Base-by-base conservation (phyloP, 2,888 invertebrate species). In the Hydriomena furcata region DNA sequence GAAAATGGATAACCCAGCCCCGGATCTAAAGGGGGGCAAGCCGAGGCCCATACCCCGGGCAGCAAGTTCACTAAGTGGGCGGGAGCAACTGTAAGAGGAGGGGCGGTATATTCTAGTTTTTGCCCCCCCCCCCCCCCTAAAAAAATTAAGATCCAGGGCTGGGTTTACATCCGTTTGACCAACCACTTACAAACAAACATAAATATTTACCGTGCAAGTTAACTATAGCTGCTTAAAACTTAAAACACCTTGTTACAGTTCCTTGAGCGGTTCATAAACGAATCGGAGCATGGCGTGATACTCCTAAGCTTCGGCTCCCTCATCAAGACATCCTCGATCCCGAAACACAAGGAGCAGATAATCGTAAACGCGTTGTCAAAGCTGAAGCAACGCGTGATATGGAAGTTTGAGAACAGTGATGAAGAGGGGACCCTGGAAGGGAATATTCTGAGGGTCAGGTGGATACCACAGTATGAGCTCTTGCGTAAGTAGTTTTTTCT, bases 261-360 rank as follows among this genome's bases (percentile, higher is more conserved):
- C 52, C 82, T 96, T 10, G 91, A 93, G 44, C 80, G 88, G 27
- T 95, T 94, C 76, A 82, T 96, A 35, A 93, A 93, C 73, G 92
- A 92, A 36, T 93, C 95, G 0, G 76, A 88, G 1, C 87, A 94
- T 21, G 95, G 95, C 1, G 94, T 95, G 7, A 89, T 96, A 35
- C 92, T 94, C 57, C 94, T 96, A 68, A 95, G 94, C 68, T 92
- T 96, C 81, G 96, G 96, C 0, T 96, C 96, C 0, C 92, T 95
- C 83, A 91, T 96, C 62, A 94, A 93, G 68, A 91, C 93, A 0
- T 91, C 94, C 0, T 92, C 93, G 0, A 91, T 96, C 60, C 92
- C 94, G 0, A 81, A 88, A 48, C 88, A 93, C 11, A 94, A 93
- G 60, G 84, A 94, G 42, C 75, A 90, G 1, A 91, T 90, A 7